Evolutionary conservation across 2,888 invertebrate genomes (phyloP), one percentile per base, ranked within the genome.

Genomic region (Drosophila demipolita): DNA sequence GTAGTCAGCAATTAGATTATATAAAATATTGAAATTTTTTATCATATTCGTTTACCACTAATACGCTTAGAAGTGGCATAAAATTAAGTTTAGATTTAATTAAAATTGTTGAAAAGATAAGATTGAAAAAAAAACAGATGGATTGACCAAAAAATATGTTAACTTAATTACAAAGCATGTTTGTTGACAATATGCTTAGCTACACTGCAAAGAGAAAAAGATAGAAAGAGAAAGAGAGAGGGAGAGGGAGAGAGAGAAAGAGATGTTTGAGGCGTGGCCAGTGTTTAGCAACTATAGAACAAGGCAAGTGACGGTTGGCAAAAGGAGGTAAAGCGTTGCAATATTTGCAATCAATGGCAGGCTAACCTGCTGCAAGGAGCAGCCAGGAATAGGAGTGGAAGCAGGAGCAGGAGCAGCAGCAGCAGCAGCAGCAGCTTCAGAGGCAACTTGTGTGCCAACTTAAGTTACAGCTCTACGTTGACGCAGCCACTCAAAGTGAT

Each of bases 281-380:
- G 45, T 65, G 64, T 64, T 63, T 70, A 64, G 61, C 60, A 63
- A 60, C 49, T 62, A 57, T 40, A 63, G 61, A 61, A 75, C 58
- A 68, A 74, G 61, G 61, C 64, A 54, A 52, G 61, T 80, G 86
- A 86, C 80, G 75, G 73, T 72, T 69, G 68, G 59, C 71, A 45
- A n/a, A 55, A 50, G 36, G 62, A 48, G 42, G 54, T 6, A 67
- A 60, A 73, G 55, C 58, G 73, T 70, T 70, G 69, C 84, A 89
- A 84, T 87, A 85, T 89, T 84, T 82, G 72, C 85, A 85, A 89
- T 85, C 87, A 77, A 85, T 87, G 80, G 65, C 52, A 57, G 57
- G 55, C 82, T 79, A 78, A 75, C 73, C 73, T 68, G 66, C 42
- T 58, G 55, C 53, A 33, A 50, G 57, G 12, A 55, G 40, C 35